Conservation (phyloP, 2,113 vertebrate genomes). For the Rhombomys opimus region DNA sequence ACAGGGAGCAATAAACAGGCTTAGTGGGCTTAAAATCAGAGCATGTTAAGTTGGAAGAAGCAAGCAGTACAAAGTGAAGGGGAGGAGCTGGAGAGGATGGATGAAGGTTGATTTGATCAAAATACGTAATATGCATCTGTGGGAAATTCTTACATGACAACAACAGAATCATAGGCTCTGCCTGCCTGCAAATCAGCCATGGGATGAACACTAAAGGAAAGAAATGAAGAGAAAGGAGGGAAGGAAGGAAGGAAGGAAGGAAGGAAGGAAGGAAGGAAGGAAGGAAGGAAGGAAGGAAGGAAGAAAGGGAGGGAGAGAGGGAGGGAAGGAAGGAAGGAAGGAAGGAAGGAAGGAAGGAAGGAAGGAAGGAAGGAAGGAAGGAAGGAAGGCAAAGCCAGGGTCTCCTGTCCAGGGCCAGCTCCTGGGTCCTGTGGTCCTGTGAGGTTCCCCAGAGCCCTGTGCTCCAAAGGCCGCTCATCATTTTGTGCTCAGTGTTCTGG, state of each 20-base stretch:
- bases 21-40: not conserved
- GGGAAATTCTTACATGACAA: not conserved
- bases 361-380: not conserved
- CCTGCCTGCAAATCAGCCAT: not conserved
- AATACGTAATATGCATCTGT: not conserved
- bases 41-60: not conserved
- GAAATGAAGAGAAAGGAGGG: not conserved
- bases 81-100: not conserved
- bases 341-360: not conserved
- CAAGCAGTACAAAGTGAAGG: not conserved
- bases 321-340: not conserved
- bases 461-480: not conserved
- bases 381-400: not conserved
- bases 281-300: not conserved
- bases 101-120: not conserved
- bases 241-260: not conserved
- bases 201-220: not conserved
- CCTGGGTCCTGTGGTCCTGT: not conserved
- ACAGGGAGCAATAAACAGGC: too few relatives aligned
- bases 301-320: not conserved
- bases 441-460: rapidly evolving
- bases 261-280: not conserved
- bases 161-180: not conserved
- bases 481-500: not conserved
- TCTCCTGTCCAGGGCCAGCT: not conserved